phyloP scores from a whole-genome alignment of 2,113 vertebrate genomes.

The Silurus asotus region DNA sequence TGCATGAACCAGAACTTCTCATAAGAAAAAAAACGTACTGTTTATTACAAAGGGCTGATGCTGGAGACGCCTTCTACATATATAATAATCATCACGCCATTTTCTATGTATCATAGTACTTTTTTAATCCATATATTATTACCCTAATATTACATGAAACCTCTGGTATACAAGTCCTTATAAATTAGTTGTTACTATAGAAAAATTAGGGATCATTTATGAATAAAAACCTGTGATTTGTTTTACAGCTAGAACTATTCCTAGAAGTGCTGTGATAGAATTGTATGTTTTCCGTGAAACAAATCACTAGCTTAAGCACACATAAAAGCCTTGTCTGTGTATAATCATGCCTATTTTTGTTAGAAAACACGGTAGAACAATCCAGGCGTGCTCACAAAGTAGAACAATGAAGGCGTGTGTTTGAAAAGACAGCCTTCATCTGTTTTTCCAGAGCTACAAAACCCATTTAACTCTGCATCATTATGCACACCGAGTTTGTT shows the following conservation, averaged over 20 bases:
- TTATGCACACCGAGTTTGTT: slow-evolving; percentile 1
- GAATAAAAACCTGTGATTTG: background rate
- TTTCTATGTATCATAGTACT: too few species aligned
- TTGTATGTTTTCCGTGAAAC: background rate
- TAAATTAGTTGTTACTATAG: too few species aligned
- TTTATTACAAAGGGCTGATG: too few species aligned
- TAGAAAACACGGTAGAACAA: background rate
- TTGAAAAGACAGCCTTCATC: background rate
- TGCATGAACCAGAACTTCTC: too few species aligned
- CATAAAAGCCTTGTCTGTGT: background rate
- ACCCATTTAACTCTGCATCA: slow-evolving; percentile 23
- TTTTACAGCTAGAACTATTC: background rate
- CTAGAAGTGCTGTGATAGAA: background rate
- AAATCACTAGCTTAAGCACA: background rate
- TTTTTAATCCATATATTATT: too few species aligned
- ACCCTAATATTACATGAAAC: too few species aligned
- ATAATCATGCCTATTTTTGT: background rate
- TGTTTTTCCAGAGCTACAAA: background rate
- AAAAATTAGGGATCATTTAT: too few species aligned
- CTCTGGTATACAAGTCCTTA: too few species aligned
- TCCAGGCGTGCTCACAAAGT: background rate
- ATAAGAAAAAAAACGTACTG: too few species aligned
- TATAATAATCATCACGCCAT: too few species aligned
- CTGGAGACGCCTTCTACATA: too few species aligned
- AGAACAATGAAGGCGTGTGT: background rate